Evolutionary conservation across 1,140 invertebrate genomes (phyloP).

Genomic region (Episyrphus balteatus): DNA sequence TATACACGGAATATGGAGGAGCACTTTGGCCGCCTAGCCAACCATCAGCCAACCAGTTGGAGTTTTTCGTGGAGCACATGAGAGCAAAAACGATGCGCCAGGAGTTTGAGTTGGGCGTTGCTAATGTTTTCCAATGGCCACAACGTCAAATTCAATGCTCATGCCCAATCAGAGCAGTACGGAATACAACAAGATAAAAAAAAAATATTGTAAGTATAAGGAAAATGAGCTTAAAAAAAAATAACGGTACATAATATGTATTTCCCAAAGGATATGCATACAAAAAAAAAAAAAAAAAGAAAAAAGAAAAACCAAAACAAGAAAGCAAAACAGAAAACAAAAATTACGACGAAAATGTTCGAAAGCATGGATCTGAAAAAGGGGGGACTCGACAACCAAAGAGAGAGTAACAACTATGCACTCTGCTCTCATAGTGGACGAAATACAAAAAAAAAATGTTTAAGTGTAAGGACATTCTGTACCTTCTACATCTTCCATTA

Average conservation of each 20-base stretch:
- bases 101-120: not conserved
- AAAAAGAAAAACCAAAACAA: too few relatives aligned
- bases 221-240: not conserved
- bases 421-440: too few relatives aligned
- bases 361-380: too few relatives aligned
- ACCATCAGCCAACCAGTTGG: not conserved
- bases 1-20: too few relatives aligned
- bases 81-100: not conserved
- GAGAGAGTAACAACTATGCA: too few relatives aligned
- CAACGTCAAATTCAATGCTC: conserved; percentile 1
- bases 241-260: not conserved
- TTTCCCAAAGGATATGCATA: not conserved
- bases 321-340: too few relatives aligned
- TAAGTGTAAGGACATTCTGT: too few relatives aligned
- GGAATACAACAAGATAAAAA: not conserved
- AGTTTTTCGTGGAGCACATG: not conserved
- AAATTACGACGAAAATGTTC: too few relatives aligned
- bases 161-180: not conserved
- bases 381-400: too few relatives aligned
- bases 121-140: conserved; percentile 1
- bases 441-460: too few relatives aligned
- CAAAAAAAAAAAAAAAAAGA: too few relatives aligned
- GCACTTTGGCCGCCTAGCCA: not conserved
- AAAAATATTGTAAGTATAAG: not conserved
- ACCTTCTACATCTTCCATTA: not conserved